Conservation (phyloP, 2,113 vertebrate species). For the Ailuropoda melanoleuca region DNA sequence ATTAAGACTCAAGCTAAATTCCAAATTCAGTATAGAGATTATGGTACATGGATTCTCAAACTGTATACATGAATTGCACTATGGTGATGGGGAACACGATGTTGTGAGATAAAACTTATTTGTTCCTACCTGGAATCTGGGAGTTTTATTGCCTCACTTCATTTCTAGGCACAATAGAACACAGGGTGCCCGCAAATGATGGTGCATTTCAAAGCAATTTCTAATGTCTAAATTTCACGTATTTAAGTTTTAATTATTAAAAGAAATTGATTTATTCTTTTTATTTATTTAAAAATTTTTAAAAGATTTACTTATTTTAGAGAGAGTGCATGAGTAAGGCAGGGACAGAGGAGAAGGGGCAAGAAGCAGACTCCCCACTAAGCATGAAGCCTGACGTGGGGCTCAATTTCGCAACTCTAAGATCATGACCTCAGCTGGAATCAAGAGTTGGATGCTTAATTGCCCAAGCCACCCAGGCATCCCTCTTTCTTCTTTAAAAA, state of each 20-base stretch:
- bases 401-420: rapidly evolving
- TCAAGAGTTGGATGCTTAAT: neutral
- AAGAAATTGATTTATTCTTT: neutral
- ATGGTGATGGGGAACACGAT: neutral
- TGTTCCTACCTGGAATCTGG: neutral
- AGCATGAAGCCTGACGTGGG: neutral
- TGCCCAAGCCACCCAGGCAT: neutral
- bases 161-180: neutral
- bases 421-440: neutral
- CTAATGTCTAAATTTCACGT: neutral
- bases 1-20: neutral
- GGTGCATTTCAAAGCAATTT: neutral
- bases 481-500: neutral
- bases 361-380: neutral
- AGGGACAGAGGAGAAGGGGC: neutral
- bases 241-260: neutral
- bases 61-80: neutral
- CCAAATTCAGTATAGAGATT: neutral
- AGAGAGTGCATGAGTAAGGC: neutral
- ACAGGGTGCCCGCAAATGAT: neutral
- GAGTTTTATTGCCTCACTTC: neutral
- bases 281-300: neutral
- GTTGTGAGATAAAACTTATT: neutral
- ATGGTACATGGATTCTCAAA: neutral
- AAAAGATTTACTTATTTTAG: neutral